Evolutionary conservation across 2,797 vertebrate species (phyloP), one percentile per base, ranked within the genome.

Genomic region (Pelobates cultripes): DNA sequence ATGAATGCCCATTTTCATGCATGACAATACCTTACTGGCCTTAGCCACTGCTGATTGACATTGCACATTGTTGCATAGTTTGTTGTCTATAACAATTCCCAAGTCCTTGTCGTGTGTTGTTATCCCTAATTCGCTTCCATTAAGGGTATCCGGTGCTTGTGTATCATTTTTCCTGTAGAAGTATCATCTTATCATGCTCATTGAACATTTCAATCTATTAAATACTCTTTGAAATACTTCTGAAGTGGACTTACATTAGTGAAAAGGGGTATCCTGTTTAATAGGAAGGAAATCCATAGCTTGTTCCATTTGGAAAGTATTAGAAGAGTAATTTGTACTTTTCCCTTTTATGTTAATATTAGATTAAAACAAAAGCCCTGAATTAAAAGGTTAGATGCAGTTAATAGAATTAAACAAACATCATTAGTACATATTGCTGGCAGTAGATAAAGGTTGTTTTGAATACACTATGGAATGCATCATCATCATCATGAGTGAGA

Each of bases 201-300:
- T 6, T 51, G 10, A 51, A 6, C 47, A 2, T 51, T 5, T 51
- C 47, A 10, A 10, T 6, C 5, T 10, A 2, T 51, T 51, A 51
- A 7, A 69, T 57, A 15, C 10, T 17, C 42, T 75, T 60, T 60
- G 14, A 70, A 69, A 61, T 68, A 9, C 44, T 69, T 67, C 42
- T 41, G 43, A 75, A 17, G 47, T 45, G 72, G 66, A 70, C 45
- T 14, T 70, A 3, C 45, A 28, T 28, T 28, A 28, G 28, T 28
- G 28, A 55, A 14, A 10, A 15, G n/a, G 8, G 7, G 3, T n/a
- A 47, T 66, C 45, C 45, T 28, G 45, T 43, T 73, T 3, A 15
- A 4, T 66, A 64, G 70, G 78, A 64, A 79, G 64, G 70, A 51
- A 51, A 10, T n/a, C 61, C 61, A 3, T 28, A 64, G 17, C 6